phyloP scores from a whole-genome alignment of 1,140 invertebrate genomes.

The Anthonomus grandis region DNA sequence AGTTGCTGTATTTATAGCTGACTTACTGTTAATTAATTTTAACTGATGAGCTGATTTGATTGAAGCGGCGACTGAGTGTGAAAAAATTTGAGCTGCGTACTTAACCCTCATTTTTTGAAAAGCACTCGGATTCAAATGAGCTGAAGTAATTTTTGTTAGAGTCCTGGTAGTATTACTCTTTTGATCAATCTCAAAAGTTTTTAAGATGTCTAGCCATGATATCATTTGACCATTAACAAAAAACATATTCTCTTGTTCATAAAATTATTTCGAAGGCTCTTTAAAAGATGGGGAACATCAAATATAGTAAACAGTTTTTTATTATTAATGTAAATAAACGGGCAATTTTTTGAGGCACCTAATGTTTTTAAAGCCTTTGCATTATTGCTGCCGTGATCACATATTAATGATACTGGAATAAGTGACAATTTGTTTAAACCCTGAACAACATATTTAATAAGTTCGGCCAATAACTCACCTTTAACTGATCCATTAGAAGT shows the following conservation, averaged over 20 bases:
- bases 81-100: slow-evolving; percentile 37
- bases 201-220: not conserved
- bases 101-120: slow-evolving; percentile 42
- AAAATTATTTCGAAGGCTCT: slow-evolving; percentile 1
- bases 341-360: not conserved
- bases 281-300: slow-evolving; percentile 6
- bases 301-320: not conserved
- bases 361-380: not conserved
- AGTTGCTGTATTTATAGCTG: slow-evolving; percentile 24
- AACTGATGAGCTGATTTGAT: slow-evolving; percentile 31
- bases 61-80: slow-evolving; percentile 30
- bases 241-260: not conserved
- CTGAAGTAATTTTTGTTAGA: slow-evolving; percentile 29
- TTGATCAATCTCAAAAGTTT: slow-evolving; percentile 13
- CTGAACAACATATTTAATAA: not conserved
- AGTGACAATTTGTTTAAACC: not conserved
- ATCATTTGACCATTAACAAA: not conserved
- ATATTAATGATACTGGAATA: not conserved
- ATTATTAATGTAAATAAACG: not conserved
- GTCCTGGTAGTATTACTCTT: slow-evolving; percentile 21
- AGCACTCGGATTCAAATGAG: slow-evolving; percentile 36
- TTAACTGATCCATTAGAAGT: slow-evolving; percentile 7
- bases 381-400: not conserved
- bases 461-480: not conserved
- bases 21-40: slow-evolving; percentile 21